Evolutionary conservation across 2,888 invertebrate species (phyloP), one percentile per base, ranked within the genome.

Genomic region (Peribatodes rhomboidaria): DNA sequence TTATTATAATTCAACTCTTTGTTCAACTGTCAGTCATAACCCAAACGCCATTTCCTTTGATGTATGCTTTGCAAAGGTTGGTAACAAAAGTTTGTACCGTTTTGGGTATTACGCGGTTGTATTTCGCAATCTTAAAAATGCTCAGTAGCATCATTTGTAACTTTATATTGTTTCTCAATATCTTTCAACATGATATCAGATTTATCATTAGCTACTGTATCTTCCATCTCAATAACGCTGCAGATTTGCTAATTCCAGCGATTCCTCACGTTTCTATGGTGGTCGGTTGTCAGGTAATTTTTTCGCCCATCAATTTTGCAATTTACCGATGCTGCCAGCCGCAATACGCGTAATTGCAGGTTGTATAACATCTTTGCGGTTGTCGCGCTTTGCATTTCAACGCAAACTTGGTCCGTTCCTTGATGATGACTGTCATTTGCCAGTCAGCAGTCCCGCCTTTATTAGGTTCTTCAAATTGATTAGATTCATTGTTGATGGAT

Each of bases 291-390:
- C 65, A 67, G 64, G 77, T 49, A 49, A 53, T 60, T 67, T 79
- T 81, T 82, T 74, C 68, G 68, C 66, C 71, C 72, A 77, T 77
- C 71, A 70, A 78, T 82, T 79, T 80, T 69, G 79, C 76, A 85
- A 84, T 83, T 78, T 75, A 69, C 76, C 69, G 72, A 77, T 81
- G 76, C 77, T 78, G 68, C 74, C 70, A 76, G 81, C 82, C 81
- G 78, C 83, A 84, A 75, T 75, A 70, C 72, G 75, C 70, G 76
- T 86, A 86, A 88, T 89, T 85, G 77, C 75, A 68, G 74, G 80
- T 90, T 89, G 84, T 82, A 81, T 85, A 88, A 88, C 67, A 72
- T 72, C 69, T 64, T 66, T 75, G 80, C 70, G 81, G 82, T 87
- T 83, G 80, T 76, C 69, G 70, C 77, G 72, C 79, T 84, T 84